Evolutionary conservation across 2,888 invertebrate species (phyloP), one percentile per base, ranked within the genome.

Genomic region (Junonia oenone): DNA sequence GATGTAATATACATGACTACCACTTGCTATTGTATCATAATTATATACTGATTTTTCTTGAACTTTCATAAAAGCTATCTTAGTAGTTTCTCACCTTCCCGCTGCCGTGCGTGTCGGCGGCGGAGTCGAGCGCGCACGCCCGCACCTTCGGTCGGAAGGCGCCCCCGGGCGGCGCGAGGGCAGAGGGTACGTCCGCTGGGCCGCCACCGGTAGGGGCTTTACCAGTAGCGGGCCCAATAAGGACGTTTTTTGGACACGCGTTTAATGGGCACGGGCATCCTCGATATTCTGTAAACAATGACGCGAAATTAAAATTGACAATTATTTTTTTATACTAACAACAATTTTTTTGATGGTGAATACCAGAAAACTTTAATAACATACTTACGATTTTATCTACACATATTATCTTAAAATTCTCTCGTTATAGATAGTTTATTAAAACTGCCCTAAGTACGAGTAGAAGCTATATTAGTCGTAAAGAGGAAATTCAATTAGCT

Each of bases 211-310:
- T 91, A 93, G 96, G 96, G 95, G 95, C 94, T 94, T 95, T 96
- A 96, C 96, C 96, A 96, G 96, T 96, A 96, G 95, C 96, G 95
- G 96, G 96, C 94, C 97, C 97, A 97, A 96, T 96, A 96, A 94
- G 96, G 94, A 95, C 97, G 97, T 97, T 97, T 97, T 97, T 97
- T 97, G 97, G 96, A 97, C 96, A 97, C 93, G 96, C 94, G 92
- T 96, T 96, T 92, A 96, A 93, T 91, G 96, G 96, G 92, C 96
- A 97, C 75, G 96, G 95, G 90, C 97, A 96, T 89, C 92, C 92
- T 68, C 88, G 82, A 58, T 89, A 89, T 77, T 90, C 89, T 90
- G 79, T 11, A 11, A 17, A 43, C 79, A 79, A 27, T 9, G 38
- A n/a, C n/a, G n/a, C n/a, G n/a, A n/a, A n/a, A n/a, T n/a, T n/a